These are phyloP conservation scores for Diloba caeruleocephala DNA, from an alignment of 2,888 invertebrate genomes.

Conservation along the genomic window DNA sequence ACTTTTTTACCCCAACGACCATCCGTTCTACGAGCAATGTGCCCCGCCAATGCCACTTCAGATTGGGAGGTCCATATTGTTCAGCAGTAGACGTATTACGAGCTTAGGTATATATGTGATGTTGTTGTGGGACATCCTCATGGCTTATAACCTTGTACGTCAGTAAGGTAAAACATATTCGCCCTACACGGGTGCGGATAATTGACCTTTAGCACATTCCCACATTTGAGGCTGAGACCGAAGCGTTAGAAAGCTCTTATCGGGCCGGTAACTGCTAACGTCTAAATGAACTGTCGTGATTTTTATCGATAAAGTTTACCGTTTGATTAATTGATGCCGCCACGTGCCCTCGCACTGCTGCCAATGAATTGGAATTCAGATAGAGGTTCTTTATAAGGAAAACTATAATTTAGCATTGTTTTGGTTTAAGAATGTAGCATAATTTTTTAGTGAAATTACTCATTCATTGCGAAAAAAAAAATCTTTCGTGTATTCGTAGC, in stretches of 20 bases:
- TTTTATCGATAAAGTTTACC: slow-evolving; percentile 74
- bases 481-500: too few species aligned
- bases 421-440: too few species aligned
- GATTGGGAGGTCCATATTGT: too few species aligned
- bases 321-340: slow-evolving; percentile 73
- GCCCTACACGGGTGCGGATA: slow-evolving; percentile 73
- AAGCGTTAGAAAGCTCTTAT: slow-evolving; percentile 82
- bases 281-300: slow-evolving; percentile 76
- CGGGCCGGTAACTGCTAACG: slow-evolving; percentile 56
- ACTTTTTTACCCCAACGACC: too few species aligned
- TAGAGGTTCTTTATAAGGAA: slow-evolving; percentile 13
- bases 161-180: slow-evolving; percentile 63
- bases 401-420: slow-evolving; percentile 4
- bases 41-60: too few species aligned
- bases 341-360: slow-evolving; percentile 31
- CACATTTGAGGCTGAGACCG: slow-evolving; percentile 68
- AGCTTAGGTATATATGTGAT: too few species aligned
- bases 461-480: too few species aligned
- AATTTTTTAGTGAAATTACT: too few species aligned
- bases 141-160: slow-evolving; percentile 61
- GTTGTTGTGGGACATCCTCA: too few species aligned
- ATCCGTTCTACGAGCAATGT: too few species aligned
- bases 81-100: too few species aligned
- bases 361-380: slow-evolving; percentile 20
- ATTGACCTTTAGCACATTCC: slow-evolving; percentile 78